Percentiles rank a stretch among this genome's conserved stretches.
phyloP scores from a whole-genome alignment of 2,888 invertebrate genomes.

The Polyploca ridens region DNA sequence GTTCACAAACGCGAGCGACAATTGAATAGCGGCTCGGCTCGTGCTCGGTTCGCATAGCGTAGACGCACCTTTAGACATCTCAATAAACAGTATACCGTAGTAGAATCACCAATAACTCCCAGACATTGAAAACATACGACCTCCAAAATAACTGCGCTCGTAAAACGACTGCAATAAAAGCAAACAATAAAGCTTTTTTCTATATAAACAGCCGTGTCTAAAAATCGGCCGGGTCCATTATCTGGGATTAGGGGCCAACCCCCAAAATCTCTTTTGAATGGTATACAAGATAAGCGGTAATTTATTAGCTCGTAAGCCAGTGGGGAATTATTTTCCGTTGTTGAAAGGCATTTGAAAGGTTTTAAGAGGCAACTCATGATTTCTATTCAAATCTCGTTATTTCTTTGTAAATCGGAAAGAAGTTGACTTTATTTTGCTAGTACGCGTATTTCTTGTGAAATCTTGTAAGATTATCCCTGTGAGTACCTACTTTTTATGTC shows the following conservation, averaged over 20 bases:
- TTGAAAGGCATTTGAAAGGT: constrained; percentile 26
- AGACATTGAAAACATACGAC: neutral
- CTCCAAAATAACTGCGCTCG: neutral
- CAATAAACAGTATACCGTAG: neutral
- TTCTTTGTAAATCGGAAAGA: constrained; percentile 7
- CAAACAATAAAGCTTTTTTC: constrained; percentile 25
- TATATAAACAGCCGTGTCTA: constrained; percentile 28
- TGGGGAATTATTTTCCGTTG: constrained; percentile 23
- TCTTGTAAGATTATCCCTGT: neutral
- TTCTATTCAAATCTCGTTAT: constrained; percentile 3
- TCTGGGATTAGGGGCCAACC: constrained; percentile 47
- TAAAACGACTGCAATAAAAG: constrained; percentile 14
- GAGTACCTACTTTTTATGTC: no score
- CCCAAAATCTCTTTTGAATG: constrained; percentile 51
- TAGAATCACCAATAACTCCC: neutral
- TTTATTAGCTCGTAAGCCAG: constrained; percentile 41
- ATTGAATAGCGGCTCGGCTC: no score
- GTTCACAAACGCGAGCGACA: no score
- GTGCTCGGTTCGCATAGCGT: no score
- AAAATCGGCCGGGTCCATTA: constrained; percentile 44
- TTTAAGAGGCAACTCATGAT: constrained; percentile 11
- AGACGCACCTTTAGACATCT: no score
- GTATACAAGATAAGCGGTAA: constrained; percentile 50
- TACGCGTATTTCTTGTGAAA: neutral
- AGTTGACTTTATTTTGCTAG: neutral